These are phyloP conservation scores for Aurelia aurita complex sp. Pacific DNA, from an alignment of 30 jellyfish, hydroid and myxozoan species.

Conservation along the genomic window DNA sequence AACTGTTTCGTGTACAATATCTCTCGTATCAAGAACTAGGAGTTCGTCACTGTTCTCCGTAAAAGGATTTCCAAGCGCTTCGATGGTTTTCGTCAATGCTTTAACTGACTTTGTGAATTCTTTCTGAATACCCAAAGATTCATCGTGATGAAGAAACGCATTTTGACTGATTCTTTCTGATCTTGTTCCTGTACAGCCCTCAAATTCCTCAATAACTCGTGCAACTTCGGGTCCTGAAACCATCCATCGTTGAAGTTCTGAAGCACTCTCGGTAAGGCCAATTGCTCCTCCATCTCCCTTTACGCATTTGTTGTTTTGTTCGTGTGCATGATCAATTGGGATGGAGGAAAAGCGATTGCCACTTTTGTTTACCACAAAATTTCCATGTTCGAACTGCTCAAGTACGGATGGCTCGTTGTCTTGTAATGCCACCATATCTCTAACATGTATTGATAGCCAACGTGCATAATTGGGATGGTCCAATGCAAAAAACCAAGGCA, in stretches of 20 bases:
- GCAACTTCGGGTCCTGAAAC: constrained; percentile 35
- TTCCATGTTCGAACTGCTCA: not conserved
- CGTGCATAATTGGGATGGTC: not conserved
- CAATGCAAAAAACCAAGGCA: not conserved
- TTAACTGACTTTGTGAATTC: constrained; percentile 14
- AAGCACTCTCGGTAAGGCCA: not conserved
- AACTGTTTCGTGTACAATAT: constrained; percentile 13
- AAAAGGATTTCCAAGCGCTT: constrained; percentile 45
- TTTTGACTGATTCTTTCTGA: not conserved
- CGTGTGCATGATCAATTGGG: constrained; percentile 33
- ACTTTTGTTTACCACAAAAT: constrained; percentile 9
- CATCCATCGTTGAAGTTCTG: constrained; percentile 39
- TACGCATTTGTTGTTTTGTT: constrained; percentile 18
- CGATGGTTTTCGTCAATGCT: constrained; percentile 5
- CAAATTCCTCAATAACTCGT: constrained; percentile 25
- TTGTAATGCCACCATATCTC: not conserved
- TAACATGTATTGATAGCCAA: not conserved
- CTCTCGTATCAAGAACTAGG: constrained; percentile 6
- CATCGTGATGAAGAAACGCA: constrained; percentile 35
- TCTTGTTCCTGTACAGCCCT: not conserved
- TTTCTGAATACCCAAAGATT: constrained; percentile 8
- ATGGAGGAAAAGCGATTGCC: constrained; percentile 19
- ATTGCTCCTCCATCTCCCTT: constrained; percentile 38
- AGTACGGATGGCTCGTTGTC: not conserved
- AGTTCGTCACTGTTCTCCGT: constrained; percentile 26